A percentile compares a stretch with the other conserved stretches of the same genome.
Conservation (phyloP, 2,888 invertebrate species). For the Malachius bipustulatus region DNA sequence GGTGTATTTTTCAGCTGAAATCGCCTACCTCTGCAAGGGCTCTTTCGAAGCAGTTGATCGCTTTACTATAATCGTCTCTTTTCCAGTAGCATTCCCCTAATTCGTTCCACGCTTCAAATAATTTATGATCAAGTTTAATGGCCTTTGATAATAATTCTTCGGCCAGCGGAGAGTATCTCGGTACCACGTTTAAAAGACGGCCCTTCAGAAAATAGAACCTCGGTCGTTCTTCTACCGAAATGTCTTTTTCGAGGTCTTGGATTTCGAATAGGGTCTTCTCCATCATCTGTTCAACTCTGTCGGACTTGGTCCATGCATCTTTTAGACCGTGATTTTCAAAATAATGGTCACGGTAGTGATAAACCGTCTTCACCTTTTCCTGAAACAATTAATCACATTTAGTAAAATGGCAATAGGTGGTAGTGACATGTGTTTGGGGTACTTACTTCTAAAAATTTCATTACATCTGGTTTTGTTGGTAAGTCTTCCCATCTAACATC, state of each 20-base stretch:
- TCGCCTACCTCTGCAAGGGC: constrained; percentile 58
- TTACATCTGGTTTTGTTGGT: too few species aligned
- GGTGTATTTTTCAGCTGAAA: too few species aligned
- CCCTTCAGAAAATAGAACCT: constrained; percentile 60
- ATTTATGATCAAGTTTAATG: constrained; percentile 70
- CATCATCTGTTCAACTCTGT: constrained; percentile 52
- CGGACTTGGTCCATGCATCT: constrained; percentile 52
- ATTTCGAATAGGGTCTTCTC: constrained; percentile 47
- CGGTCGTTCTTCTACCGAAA: constrained; percentile 21
- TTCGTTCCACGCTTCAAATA: constrained; percentile 79
- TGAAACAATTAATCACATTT: too few species aligned
- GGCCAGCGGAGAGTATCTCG: constrained; percentile 55
- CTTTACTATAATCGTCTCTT: constrained; percentile 65
- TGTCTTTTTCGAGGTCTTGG: constrained; percentile 51
- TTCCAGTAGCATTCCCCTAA: constrained; percentile 85
- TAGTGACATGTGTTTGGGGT: too few species aligned
- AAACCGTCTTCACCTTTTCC: constrained; percentile 54
- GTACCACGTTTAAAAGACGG: constrained; percentile 57
- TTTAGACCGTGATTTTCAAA: constrained; percentile 63
- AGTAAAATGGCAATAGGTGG: too few species aligned
- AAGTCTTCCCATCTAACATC: too few species aligned
- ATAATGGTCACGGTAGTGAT: constrained; percentile 62
- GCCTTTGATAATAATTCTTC: constrained; percentile 68
- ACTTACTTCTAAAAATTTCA: constrained; percentile 28
- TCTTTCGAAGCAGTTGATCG: constrained; percentile 71